Evolutionary conservation across 1,140 invertebrate species (phyloP).

Genomic region (Paracyclopina nana): DNA sequence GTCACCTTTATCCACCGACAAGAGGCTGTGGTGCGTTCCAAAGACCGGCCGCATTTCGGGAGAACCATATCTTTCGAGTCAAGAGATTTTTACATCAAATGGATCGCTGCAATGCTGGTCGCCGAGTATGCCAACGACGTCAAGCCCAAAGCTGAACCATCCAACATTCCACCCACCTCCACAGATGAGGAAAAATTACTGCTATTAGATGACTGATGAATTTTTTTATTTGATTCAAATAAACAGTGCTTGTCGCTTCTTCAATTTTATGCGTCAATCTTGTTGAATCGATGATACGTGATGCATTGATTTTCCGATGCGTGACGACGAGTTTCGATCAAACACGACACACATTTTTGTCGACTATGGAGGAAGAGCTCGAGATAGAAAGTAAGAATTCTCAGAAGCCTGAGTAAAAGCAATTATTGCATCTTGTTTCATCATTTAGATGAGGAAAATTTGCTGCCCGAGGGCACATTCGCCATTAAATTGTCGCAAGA

Average conservation of each 20-base stretch:
- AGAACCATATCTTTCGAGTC: conserved; percentile 21
- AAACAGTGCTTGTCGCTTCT: too few species aligned
- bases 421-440: not conserved
- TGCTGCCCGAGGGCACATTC: not conserved
- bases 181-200: too few species aligned
- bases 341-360: too few species aligned
- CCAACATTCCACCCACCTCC: too few species aligned
- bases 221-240: too few species aligned
- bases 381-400: not conserved
- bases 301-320: too few species aligned
- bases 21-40: conserved; percentile 34
- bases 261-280: too few species aligned
- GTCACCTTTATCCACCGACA: conserved; percentile 51
- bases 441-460: not conserved
- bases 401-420: not conserved
- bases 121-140: conserved; percentile 18
- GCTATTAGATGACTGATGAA: too few species aligned
- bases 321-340: too few species aligned
- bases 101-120: conserved; percentile 22
- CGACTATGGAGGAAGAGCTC: too few species aligned
- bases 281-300: too few species aligned
- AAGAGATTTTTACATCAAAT: conserved; percentile 22
- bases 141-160: too few species aligned
- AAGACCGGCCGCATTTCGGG: conserved; percentile 22
- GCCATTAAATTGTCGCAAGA: not conserved